Evolutionary conservation across 2,797 vertebrate species (phyloP).

Genomic region (Platyrinchus mystaceus): DNA sequence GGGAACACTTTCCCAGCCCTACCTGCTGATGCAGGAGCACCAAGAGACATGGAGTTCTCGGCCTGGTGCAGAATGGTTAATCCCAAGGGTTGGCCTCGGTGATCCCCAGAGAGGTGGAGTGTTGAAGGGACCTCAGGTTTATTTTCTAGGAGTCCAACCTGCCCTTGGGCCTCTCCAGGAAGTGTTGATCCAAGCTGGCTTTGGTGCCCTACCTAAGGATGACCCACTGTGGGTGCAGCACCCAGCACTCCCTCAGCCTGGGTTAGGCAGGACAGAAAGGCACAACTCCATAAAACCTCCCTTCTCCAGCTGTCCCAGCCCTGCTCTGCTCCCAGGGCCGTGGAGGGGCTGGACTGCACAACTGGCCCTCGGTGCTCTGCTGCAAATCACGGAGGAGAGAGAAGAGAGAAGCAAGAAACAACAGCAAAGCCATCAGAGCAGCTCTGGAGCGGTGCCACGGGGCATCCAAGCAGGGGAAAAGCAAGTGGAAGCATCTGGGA

Average conservation of each 20-base stretch:
- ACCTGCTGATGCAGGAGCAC: neutral
- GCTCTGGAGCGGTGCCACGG: accelerated
- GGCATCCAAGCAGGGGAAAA: neutral
- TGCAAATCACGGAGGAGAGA: neutral
- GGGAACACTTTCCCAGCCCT: neutral
- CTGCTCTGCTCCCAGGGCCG: neutral
- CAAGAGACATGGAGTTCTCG: neutral
- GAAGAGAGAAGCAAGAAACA: neutral
- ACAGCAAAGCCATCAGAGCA: neutral
- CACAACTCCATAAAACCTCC: neutral
- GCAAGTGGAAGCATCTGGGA: neutral
- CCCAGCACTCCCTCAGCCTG: neutral
- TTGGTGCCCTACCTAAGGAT: neutral
- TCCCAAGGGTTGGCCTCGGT: neutral
- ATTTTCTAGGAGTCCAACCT: neutral
- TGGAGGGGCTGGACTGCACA: neutral
- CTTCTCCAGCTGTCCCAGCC: neutral
- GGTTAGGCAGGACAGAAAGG: neutral
- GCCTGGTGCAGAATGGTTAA: neutral
- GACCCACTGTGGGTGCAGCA: neutral
- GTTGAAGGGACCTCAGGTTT: neutral
- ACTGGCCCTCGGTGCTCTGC: neutral
- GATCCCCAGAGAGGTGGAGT: neutral
- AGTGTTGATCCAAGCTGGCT: neutral
- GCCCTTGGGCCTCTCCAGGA: neutral